Evolutionary conservation across 2,888 invertebrate genomes (phyloP).

Genomic region (Drosophila pseudotalamancana): DNA sequence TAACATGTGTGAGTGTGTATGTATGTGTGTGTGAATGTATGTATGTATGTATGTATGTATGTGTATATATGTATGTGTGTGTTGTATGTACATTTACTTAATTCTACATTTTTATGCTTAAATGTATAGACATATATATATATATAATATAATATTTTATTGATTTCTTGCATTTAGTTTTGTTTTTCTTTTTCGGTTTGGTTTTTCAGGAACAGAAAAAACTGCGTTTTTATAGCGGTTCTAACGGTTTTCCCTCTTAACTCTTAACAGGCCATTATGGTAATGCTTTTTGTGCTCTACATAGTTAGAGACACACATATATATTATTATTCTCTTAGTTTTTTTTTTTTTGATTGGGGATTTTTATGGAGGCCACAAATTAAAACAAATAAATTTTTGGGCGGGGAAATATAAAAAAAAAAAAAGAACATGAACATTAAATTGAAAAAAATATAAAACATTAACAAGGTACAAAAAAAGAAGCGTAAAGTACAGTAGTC

Average conservation of each 20-base stretch:
- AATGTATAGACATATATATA: not conserved
- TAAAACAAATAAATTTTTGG: not conserved
- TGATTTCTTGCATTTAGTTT: slow-evolving; percentile 24
- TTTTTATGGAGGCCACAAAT: slow-evolving; percentile 36
- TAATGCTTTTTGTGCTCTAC: slow-evolving; percentile 61
- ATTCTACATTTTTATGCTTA: not conserved
- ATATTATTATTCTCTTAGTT: slow-evolving; percentile 17
- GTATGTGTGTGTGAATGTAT: not conserved
- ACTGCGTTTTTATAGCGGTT: slow-evolving; percentile 37
- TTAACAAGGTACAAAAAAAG: not conserved
- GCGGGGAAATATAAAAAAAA: not conserved
- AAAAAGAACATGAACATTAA: not conserved
- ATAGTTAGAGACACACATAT: slow-evolving; percentile 33
- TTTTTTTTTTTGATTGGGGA: slow-evolving; percentile 8
- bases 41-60: not conserved
- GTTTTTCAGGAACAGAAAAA: slow-evolving; percentile 33
- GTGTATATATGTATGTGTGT: not conserved
- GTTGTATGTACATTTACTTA: slow-evolving; percentile 17
- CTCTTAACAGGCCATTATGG: slow-evolving; percentile 66
- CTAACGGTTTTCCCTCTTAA: slow-evolving; percentile 47
- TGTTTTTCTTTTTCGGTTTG: not conserved
- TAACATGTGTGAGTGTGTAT: not conserved
- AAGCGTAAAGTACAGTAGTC: not conserved
- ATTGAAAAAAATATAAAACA: not conserved
- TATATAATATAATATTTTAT: slow-evolving; percentile 13